Base-by-base conservation (phyloP, 1,140 invertebrate species). In the Homalodisca vitripennis region DNA sequence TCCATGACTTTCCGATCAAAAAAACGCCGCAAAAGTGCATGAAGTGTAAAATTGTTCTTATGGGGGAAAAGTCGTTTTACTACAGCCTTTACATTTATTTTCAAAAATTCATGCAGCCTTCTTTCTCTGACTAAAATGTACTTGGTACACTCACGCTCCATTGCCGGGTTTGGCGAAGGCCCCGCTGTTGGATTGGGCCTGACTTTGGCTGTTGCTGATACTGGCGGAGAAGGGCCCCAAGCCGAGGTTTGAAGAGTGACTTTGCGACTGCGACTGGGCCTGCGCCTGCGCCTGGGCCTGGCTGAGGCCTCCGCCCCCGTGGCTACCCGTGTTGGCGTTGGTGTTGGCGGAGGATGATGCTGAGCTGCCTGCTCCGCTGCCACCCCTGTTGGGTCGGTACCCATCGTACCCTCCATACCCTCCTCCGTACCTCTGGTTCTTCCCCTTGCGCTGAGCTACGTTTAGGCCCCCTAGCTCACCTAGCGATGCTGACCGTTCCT, bases 371-470 rank as follows among this genome's bases (percentile, higher is more conserved):
- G 53, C 30, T 12, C 67, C 66, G 12, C 22, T 26, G 12, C 67
- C 55, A 3, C 67, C 53, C 47, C 65, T 29, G 26, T 57, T 12
- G n/a, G 41, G 24, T 27, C 65, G 31, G 41, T 27, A 46, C 22
- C 66, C 66, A 1, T 30, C 66, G 27, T 55, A 55, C 1, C 47
- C 53, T 1, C 66, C 66, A 20, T 55, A 32, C 10, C 66, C 66
- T 48, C 26, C 26, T 2, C 22, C 17, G 48, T 12, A 51, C 48
- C 22, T 51, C 6, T 22, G 14, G n/a, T n/a, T n/a, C n/a, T n/a
- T n/a, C n/a, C n/a, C n/a, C n/a, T n/a, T n/a, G n/a, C n/a, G n/a
- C n/a, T n/a, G n/a, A n/a, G n/a, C n/a, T n/a, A n/a, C n/a, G n/a
- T n/a, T n/a, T n/a, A n/a, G n/a, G n/a, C n/a, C n/a, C n/a, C n/a